A percentile compares a stretch with the other conserved stretches of the same genome.
Conservation (phyloP, 1,140 invertebrate species). For the Micrasema minimum region DNA sequence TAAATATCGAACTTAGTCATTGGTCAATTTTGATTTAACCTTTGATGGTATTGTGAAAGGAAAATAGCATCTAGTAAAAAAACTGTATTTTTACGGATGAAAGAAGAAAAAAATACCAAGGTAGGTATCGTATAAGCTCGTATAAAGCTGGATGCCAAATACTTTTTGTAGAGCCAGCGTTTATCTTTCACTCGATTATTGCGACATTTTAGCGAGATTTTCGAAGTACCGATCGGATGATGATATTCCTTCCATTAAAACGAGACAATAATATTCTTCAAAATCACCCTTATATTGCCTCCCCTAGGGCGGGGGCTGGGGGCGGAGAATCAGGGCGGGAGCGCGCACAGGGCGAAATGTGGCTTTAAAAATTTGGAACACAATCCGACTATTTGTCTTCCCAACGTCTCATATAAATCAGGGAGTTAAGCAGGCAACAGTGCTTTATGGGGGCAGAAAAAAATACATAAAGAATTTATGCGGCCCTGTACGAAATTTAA, state of each 20-base stretch:
- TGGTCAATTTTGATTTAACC: too few species aligned
- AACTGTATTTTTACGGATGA: too few species aligned
- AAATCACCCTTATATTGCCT: constrained; percentile 21
- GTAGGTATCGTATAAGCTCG: too few species aligned
- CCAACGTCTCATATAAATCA: constrained; percentile 70
- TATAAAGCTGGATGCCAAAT: too few species aligned
- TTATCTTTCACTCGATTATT: not conserved
- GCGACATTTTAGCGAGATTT: too few species aligned
- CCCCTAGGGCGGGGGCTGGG: not conserved
- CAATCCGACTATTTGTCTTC: constrained; percentile 70
- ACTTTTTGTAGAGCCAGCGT: constrained; percentile 1
- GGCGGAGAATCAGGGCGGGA: constrained; percentile 20
- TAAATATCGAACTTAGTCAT: too few species aligned
- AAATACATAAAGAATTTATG: constrained; percentile 57
- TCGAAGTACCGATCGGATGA: too few species aligned
- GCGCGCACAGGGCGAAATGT: constrained; percentile 66
- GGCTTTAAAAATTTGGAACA: constrained; percentile 71
- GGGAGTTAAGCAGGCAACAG: constrained; percentile 70
- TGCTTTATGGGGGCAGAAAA: constrained; percentile 68
- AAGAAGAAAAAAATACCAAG: too few species aligned
- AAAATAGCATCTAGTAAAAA: too few species aligned
- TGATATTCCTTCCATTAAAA: too few species aligned
- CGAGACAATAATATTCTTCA: constrained; percentile 24
- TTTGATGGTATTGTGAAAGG: too few species aligned
- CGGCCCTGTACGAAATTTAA: constrained; percentile 53